A percentile compares a stretch with the other conserved stretches of the same genome.
These are phyloP conservation scores for Falco cherrug DNA, from an alignment of 2,797 vertebrate species.

Conservation along the genomic window DNA sequence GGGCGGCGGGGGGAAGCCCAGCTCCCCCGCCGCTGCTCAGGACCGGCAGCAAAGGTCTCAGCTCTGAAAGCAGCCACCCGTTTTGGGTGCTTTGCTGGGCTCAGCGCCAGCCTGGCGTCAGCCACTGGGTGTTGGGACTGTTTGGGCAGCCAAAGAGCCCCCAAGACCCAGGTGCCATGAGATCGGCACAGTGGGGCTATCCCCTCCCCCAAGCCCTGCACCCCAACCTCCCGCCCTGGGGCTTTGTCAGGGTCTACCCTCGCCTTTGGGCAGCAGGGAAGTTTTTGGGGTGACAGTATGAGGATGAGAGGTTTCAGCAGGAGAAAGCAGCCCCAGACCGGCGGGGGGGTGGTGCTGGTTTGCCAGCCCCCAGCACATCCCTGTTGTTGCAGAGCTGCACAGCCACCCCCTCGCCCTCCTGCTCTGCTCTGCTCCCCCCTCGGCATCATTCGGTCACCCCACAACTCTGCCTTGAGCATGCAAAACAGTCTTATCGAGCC, in stretches of 20 bases:
- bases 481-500: not conserved
- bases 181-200: fast-evolving
- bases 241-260: not conserved
- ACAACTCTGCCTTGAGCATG: not conserved
- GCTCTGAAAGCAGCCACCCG: fast-evolving
- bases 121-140: not conserved
- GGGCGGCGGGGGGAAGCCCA: not conserved
- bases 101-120: fast-evolving
- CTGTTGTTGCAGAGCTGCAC: not conserved
- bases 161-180: not conserved
- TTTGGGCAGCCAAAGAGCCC: not conserved
- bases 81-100: not conserved
- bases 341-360: not conserved
- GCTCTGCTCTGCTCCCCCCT: not conserved
- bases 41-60: not conserved
- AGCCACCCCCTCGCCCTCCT: not conserved
- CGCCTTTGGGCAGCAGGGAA: not conserved
- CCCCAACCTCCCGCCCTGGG: not conserved
- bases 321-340: not conserved
- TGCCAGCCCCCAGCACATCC: not conserved
- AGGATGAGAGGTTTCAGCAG: not conserved
- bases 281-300: not conserved
- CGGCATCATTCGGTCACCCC: not conserved
- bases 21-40: not conserved
- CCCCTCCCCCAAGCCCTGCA: not conserved